Conservation (phyloP, 2,113 vertebrate species). For the Lagopus muta region DNA sequence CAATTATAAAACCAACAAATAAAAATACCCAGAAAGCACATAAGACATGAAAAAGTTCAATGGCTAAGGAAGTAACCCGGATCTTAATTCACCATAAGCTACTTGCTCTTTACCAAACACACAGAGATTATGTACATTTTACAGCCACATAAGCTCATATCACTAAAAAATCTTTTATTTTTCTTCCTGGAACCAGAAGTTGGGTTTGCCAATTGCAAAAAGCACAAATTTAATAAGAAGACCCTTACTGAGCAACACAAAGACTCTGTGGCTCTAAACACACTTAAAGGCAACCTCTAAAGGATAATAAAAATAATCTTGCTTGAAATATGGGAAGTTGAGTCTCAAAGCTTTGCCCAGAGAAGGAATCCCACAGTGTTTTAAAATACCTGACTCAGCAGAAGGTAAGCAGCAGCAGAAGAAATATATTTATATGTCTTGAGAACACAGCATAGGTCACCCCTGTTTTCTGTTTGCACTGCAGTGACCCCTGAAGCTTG, state of each 20-base stretch:
- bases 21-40: not conserved
- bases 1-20: not conserved
- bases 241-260: not conserved
- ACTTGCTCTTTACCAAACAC: not conserved
- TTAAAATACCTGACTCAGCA: constrained; percentile 69
- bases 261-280: not conserved
- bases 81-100: not conserved
- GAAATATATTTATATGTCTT: constrained; percentile 74
- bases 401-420: constrained; percentile 46
- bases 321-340: constrained; percentile 51
- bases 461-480: constrained; percentile 70
- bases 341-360: constrained; percentile 46
- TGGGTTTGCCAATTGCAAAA: not conserved
- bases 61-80: not conserved
- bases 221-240: not conserved
- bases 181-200: not conserved
- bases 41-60: not conserved
- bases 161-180: not conserved
- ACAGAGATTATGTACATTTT: not conserved
- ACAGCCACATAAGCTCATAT: not conserved
- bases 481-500: constrained; percentile 64
- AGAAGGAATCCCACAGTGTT: not conserved
- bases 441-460: constrained; percentile 40
- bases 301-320: not conserved
- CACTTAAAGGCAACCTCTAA: not conserved